These are phyloP conservation scores for Brachionus paranguensis DNA, from an alignment of 1,140 invertebrate species.

Conservation along the genomic window DNA sequence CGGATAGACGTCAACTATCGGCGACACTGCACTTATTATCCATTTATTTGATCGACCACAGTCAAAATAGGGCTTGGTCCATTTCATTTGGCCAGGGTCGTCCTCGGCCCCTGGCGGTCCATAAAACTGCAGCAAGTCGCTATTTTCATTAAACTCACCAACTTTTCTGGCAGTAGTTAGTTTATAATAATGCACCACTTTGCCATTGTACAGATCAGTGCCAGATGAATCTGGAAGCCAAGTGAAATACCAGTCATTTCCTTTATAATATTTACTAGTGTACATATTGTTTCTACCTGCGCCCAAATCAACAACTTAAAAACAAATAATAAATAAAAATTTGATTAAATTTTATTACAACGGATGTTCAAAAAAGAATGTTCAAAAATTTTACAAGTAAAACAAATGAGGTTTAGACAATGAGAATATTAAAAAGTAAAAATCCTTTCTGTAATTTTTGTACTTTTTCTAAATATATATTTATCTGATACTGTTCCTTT, in stretches of 20 bases:
- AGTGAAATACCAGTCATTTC: constrained; percentile 77
- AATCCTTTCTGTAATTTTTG: too few species aligned
- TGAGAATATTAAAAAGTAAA: too few species aligned
- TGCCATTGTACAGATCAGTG: constrained; percentile 38
- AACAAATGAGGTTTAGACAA: too few species aligned
- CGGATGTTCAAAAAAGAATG: too few species aligned
- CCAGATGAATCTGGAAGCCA: constrained; percentile 74
- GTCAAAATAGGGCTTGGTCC: constrained; percentile 90
- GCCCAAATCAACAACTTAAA: constrained; percentile 51
- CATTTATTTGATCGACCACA: constrained; percentile 90
- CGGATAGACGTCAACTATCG: constrained; percentile 89
- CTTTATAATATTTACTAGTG: constrained; percentile 78
- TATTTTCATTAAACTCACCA: constrained; percentile 20
- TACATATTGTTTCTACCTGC: constrained; percentile 71
- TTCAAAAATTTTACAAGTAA: too few species aligned
- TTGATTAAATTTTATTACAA: too few species aligned
- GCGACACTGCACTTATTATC: constrained; percentile 83
- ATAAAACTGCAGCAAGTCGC: constrained; percentile 46
- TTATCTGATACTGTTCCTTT: too few species aligned
- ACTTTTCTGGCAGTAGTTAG: background rate
- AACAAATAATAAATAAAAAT: too few species aligned
- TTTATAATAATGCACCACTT: constrained; percentile 26
- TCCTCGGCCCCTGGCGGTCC: constrained; percentile 58
- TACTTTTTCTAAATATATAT: too few species aligned
- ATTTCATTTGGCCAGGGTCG: constrained; percentile 79